These are phyloP conservation scores for Condylura cristata DNA, from an alignment of 2,113 vertebrate species.

Conservation along the genomic window DNA sequence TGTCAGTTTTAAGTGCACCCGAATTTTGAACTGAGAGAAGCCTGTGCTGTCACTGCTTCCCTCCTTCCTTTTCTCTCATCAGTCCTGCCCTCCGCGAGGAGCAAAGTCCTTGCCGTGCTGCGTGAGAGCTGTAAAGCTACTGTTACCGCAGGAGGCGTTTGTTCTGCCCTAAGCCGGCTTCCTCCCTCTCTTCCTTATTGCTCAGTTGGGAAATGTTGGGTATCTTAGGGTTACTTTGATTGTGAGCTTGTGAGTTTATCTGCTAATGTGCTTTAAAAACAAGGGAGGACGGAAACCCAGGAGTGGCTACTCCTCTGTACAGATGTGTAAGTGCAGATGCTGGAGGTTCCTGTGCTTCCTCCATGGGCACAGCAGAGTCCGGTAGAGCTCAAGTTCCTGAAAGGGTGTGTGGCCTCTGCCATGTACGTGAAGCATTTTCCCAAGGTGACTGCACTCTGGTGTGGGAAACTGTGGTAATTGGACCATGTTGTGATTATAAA, in stretches of 20 bases:
- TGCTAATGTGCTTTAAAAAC: background rate
- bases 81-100: background rate
- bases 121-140: background rate
- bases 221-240: background rate
- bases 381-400: background rate
- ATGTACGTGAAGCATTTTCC: background rate
- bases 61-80: background rate
- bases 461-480: constrained; percentile 5
- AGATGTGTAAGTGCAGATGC: background rate
- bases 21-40: background rate
- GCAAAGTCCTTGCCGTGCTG: background rate
- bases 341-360: background rate
- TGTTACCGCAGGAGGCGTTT: background rate
- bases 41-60: background rate
- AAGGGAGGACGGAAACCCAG: background rate
- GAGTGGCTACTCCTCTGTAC: background rate
- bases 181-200: background rate
- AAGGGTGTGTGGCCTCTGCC: background rate
- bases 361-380: background rate
- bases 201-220: background rate
- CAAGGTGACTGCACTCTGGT: background rate
- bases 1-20: background rate
- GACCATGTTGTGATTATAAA: background rate
- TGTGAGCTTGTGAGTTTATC: background rate
- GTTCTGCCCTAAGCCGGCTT: background rate